Percentiles rank a stretch among this genome's conserved stretches.
These are phyloP conservation scores for Corythornis vintsioides DNA, from an alignment of 2,113 vertebrate genomes.

Conservation along the genomic window DNA sequence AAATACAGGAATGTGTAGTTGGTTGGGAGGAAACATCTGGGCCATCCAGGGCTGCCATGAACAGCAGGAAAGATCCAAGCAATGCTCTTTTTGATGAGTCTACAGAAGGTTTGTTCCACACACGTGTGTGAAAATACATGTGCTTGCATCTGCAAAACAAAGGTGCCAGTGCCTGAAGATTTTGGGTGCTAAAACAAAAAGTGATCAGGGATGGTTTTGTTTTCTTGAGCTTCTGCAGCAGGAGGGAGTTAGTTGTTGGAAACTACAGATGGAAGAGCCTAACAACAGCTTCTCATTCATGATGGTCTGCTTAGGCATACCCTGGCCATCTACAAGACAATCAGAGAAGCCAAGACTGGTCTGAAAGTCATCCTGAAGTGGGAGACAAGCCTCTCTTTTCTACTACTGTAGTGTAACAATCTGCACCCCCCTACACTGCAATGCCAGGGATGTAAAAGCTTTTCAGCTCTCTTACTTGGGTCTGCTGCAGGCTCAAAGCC, in stretches of 20 bases:
- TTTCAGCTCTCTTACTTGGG: neutral
- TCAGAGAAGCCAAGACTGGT: neutral
- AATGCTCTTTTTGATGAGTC: neutral
- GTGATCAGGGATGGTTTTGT: neutral
- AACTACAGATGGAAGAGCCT: neutral
- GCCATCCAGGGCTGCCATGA: neutral
- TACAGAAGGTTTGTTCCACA: neutral
- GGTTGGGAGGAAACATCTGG: neutral
- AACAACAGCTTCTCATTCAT: neutral
- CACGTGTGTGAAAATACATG: rapidly evolving
- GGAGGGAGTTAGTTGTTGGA: neutral
- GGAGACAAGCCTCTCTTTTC: neutral
- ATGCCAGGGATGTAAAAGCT: no score
- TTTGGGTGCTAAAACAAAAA: neutral
- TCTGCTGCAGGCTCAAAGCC: neutral
- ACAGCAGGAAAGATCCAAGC: neutral
- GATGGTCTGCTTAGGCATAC: neutral
- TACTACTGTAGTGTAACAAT: neutral
- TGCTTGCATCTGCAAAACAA: neutral
- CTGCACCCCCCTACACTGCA: rapidly evolving
- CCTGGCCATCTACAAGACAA: neutral
- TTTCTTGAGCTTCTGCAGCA: neutral
- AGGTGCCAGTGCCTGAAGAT: neutral
- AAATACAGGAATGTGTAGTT: neutral
- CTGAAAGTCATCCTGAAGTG: neutral